A percentile compares a stretch with the other conserved stretches of the same genome.
Conservation (phyloP, 2,113 vertebrate genomes). For the Dipodomys stephensi region DNA sequence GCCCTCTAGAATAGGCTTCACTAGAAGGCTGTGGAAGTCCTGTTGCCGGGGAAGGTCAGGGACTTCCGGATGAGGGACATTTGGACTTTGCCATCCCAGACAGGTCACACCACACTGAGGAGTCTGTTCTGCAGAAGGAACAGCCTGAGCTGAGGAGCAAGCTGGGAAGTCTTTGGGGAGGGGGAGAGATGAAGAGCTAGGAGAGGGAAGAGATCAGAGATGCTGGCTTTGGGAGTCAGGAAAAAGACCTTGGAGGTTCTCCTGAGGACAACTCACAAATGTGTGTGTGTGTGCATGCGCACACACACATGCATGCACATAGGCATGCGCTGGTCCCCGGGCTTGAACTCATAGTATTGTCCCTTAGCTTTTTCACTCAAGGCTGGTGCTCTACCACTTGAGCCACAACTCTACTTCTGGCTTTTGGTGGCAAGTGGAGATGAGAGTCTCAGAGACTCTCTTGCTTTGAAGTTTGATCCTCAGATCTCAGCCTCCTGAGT, state of each 20-base stretch:
- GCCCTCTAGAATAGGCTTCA: not conserved
- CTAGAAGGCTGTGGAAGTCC: not conserved
- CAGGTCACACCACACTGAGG: accelerated
- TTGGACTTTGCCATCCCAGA: not conserved
- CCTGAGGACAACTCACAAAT: not conserved
- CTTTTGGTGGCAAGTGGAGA: too few species aligned
- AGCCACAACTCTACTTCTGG: too few species aligned
- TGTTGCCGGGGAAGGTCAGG: not conserved
- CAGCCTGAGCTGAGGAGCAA: not conserved
- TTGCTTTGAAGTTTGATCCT: too few species aligned
- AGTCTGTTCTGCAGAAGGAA: not conserved
- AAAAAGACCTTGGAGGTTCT: not conserved
- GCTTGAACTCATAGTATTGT: too few species aligned
- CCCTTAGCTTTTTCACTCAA: too few species aligned
- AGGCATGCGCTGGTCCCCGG: too few species aligned
- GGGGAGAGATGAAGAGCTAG: not conserved
- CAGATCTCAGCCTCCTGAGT: too few species aligned
- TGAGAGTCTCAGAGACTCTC: too few species aligned
- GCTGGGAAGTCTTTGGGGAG: too few species aligned
- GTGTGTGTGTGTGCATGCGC: too few species aligned
- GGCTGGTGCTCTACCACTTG: too few species aligned
- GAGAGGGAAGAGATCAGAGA: not conserved
- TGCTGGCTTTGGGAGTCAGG: not conserved
- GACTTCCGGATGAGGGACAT: not conserved
- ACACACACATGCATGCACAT: too few species aligned